These are phyloP conservation scores for Otolemur crassicaudatus DNA, from an alignment of 2,797 vertebrate genomes.

Conservation along the genomic window DNA sequence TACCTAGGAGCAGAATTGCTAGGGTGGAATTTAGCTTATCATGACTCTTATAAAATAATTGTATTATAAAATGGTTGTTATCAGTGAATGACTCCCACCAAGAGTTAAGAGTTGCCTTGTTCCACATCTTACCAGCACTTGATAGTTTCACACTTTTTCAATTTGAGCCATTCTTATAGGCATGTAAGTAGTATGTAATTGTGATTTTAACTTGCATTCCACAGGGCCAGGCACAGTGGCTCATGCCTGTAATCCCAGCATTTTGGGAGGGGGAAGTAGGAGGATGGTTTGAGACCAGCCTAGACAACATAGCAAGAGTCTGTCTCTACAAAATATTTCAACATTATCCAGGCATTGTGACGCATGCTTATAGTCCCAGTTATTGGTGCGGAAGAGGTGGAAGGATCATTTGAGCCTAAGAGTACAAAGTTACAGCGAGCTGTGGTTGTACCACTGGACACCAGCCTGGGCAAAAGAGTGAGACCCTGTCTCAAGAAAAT, in stretches of 20 bases:
- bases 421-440: background rate
- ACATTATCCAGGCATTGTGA: background rate
- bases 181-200: background rate
- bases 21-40: background rate
- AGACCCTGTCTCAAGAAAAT: background rate
- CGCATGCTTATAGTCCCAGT: background rate
- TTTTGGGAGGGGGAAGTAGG: background rate
- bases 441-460: background rate
- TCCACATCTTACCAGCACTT: background rate
- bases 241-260: background rate
- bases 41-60: background rate
- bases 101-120: background rate
- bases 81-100: background rate
- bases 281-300: background rate
- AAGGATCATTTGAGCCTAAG: background rate
- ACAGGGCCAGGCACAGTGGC: background rate
- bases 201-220: background rate
- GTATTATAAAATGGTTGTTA: background rate
- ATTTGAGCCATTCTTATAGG: background rate
- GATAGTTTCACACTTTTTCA: background rate
- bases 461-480: background rate
- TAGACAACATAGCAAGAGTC: background rate
- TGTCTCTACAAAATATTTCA: background rate
- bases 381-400: background rate
- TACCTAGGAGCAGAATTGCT: background rate